Base-by-base conservation (phyloP, 1,140 invertebrate species). In the Tetraneura akinire region DNA sequence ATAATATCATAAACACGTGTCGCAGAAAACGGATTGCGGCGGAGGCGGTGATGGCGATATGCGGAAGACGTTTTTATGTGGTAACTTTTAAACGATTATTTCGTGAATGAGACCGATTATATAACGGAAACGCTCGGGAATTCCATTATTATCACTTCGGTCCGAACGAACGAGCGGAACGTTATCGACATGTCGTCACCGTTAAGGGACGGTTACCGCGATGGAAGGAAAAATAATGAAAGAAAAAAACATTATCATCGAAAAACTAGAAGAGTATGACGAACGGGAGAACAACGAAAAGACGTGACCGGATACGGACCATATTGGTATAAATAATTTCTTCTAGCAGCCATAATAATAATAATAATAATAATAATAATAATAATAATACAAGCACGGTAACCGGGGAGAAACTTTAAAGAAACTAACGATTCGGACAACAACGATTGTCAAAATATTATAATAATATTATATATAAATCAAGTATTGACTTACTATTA, bases 61-160 rank as follows among this genome's bases (percentile, higher is more conserved):
- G n/a, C n/a, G 9, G 62, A 49, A n/a, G 66, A 45, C 49, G 51
- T 32, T 76, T 76, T 76, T 76, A 76, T 76, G 73, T 45, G 73
- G 21, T 76, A 57, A 76, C 53, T 76, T 76, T 70, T 10, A 42
- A 57, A 76, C 53, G n/a, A 60, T 29, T 37, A 37, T 76, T 76
- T 45, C n/a, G 73, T 10, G 8, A 57, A 55, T 21, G 29, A 60
- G 32, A 76, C 29, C 73, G 53, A 60, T 60, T 45, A 45, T 76
- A 45, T n/a, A 42, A 6, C 1, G 3, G n/a, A 45, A 21, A 45
- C 73, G 13, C 32, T 76, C 13, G 21, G 37, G 73, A 45, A 76
- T 76, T 60, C 14, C 73, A 8, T 8, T 8, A 45, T 76, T 76
- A 76, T 76, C 53, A 29, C 51, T 42, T 76, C 60, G 21, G 8